Conservation (phyloP, 2,797 vertebrate species). For the Bradypus variegatus region DNA sequence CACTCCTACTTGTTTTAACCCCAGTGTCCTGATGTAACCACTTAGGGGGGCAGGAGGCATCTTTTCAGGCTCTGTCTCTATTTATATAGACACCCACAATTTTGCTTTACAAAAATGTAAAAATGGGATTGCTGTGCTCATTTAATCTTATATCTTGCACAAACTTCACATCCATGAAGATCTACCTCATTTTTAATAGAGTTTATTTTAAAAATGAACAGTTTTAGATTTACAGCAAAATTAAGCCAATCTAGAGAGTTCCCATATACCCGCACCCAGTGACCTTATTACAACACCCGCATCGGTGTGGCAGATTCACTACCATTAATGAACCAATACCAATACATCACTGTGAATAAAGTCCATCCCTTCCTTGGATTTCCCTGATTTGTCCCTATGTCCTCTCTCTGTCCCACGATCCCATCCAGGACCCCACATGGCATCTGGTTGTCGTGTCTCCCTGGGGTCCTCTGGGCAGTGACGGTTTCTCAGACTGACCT, state of each 20-base stretch:
- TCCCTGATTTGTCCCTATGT: no score
- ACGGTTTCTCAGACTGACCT: not conserved
- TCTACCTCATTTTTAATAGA: not conserved
- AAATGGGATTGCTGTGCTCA: not conserved
- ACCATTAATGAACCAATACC: rapidly evolving
- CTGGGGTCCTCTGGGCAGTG: not conserved
- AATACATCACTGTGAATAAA: rapidly evolving
- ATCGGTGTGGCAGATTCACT: rapidly evolving
- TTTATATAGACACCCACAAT: no score
- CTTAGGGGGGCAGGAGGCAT: rapidly evolving
- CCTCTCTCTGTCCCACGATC: not conserved
- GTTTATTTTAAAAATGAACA: not conserved
- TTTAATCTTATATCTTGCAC: not conserved
- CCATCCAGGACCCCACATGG: not conserved
- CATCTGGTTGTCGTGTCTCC: rapidly evolving
- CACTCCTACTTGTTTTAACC: not conserved
- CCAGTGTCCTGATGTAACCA: not conserved
- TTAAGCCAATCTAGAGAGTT: not conserved
- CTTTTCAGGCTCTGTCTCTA: rapidly evolving
- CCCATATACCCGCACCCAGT: not conserved
- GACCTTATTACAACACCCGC: not conserved
- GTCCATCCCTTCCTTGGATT: not conserved
- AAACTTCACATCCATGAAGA: not conserved
- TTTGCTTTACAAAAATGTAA: not conserved
- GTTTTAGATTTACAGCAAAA: not conserved